A percentile compares a stretch with the other conserved stretches of the same genome.
Conservation (phyloP, 2,888 invertebrate species). For the Mythimna impura region DNA sequence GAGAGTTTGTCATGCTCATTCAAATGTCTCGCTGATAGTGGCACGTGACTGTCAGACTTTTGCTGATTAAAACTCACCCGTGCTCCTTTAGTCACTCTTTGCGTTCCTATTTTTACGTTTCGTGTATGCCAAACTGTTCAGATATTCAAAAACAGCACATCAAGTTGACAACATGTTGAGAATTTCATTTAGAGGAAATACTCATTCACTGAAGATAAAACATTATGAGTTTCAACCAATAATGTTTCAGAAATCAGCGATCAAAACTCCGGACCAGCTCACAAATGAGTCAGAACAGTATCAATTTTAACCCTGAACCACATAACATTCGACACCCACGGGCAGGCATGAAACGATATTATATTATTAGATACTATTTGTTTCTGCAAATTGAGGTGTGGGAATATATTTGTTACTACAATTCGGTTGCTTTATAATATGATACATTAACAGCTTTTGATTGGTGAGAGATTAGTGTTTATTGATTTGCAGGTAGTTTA, state of each 20-base stretch:
- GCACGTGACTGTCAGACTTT: too few relatives aligned
- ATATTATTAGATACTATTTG: constrained; percentile 55
- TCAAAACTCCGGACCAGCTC: not conserved
- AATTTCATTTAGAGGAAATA: too few relatives aligned
- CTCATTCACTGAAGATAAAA: not conserved
- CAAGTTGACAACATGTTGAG: too few relatives aligned
- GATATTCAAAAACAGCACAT: too few relatives aligned
- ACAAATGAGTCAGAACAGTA: constrained; percentile 43
- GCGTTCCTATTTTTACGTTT: too few relatives aligned
- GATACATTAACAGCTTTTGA: constrained; percentile 5
- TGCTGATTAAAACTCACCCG: too few relatives aligned
- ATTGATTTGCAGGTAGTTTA: not conserved
- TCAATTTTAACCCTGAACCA: constrained; percentile 61
- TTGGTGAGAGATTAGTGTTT: constrained; percentile 13
- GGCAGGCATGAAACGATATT: constrained; percentile 48
- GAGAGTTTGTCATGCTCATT: too few relatives aligned
- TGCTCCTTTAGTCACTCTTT: too few relatives aligned
- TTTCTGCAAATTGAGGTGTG: constrained; percentile 51
- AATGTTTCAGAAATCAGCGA: constrained; percentile 19
- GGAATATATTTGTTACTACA: constrained; percentile 40
- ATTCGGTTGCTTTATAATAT: constrained; percentile 29
- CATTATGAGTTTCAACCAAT: not conserved
- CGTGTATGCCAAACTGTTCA: too few relatives aligned
- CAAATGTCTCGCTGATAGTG: too few relatives aligned
- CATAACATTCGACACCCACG: constrained; percentile 62